A percentile compares a stretch with the other conserved stretches of the same genome.
These are phyloP conservation scores for Stigmatopora argus DNA, from an alignment of 2,113 vertebrate genomes.

Conservation along the genomic window DNA sequence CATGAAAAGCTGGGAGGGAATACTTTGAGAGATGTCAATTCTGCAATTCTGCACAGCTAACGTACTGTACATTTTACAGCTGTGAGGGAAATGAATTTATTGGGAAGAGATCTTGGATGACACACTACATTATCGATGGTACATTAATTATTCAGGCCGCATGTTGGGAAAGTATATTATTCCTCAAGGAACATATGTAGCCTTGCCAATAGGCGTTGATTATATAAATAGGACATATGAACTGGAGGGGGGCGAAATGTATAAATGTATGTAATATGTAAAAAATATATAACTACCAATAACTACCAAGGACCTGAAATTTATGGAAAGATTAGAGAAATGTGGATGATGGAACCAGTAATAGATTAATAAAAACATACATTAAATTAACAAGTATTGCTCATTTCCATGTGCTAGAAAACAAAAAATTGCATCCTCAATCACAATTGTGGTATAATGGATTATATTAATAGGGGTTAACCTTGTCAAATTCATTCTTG, in stretches of 20 bases:
- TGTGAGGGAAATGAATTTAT: slow-evolving; percentile 1
- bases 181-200: slow-evolving; percentile 2
- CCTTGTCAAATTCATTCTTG: background rate
- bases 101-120: slow-evolving; percentile 17
- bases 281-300: background rate
- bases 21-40: slow-evolving; percentile 3
- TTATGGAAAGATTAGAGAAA: background rate
- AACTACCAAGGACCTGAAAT: background rate
- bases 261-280: background rate
- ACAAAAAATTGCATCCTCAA: background rate
- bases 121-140: slow-evolving; percentile 14
- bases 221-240: slow-evolving; percentile 14
- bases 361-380: background rate
- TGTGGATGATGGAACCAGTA: background rate
- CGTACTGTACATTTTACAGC: slow-evolving; percentile 14
- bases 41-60: background rate
- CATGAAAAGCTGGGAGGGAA: slow-evolving; percentile 4
- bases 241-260: slow-evolving; percentile 11
- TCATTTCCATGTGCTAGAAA: background rate
- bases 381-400: background rate
- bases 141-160: slow-evolving; percentile 25
- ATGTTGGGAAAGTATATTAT: slow-evolving; percentile 21
- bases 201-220: slow-evolving; percentile 14
- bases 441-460: background rate
- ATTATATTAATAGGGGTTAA: background rate